These are phyloP conservation scores for Prosopocoilus inquinatus DNA, from an alignment of 2,888 invertebrate genomes.

Conservation along the genomic window DNA sequence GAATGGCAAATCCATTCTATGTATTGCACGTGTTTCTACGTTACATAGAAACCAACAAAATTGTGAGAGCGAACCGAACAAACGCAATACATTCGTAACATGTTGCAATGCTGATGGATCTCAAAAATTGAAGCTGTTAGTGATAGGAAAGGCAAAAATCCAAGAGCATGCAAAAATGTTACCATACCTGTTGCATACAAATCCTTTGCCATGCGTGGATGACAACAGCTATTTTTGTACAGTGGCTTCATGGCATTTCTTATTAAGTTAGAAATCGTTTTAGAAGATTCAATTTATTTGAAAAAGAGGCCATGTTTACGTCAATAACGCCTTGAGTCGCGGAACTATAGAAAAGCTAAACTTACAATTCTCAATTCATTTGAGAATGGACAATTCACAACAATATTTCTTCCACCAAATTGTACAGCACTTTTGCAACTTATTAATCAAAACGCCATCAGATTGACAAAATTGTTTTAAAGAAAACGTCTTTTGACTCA, in stretches of 20 bases:
- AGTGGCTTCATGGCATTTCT: too few relatives aligned
- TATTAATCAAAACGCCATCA: conserved; percentile 22
- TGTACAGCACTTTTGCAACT: conserved; percentile 20
- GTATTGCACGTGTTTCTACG: too few relatives aligned
- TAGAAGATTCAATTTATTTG: background rate
- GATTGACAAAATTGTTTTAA: conserved; percentile 18
- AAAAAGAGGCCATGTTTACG: conserved; percentile 10
- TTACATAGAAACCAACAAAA: too few relatives aligned
- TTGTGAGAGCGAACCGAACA: too few relatives aligned
- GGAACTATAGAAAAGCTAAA: conserved; percentile 5
- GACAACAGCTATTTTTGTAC: too few relatives aligned
- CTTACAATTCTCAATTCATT: too few relatives aligned
- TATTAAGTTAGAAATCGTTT: background rate
- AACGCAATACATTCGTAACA: conserved; percentile 13
- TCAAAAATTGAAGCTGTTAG: conserved; percentile 11
- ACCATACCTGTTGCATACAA: too few relatives aligned
- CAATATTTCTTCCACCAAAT: conserved; percentile 23
- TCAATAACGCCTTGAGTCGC: conserved; percentile 11
- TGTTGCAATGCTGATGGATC: conserved; percentile 15
- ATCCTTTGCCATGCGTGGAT: too few relatives aligned
- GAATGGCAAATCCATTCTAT: too few relatives aligned
- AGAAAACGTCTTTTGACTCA: conserved; percentile 6
- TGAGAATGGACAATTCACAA: conserved; percentile 18
- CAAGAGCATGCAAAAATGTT: too few relatives aligned
- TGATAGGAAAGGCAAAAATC: conserved; percentile 8